Evolutionary conservation across 2,113 vertebrate species (phyloP).

Genomic region (Nannobrachium achirus): DNA sequence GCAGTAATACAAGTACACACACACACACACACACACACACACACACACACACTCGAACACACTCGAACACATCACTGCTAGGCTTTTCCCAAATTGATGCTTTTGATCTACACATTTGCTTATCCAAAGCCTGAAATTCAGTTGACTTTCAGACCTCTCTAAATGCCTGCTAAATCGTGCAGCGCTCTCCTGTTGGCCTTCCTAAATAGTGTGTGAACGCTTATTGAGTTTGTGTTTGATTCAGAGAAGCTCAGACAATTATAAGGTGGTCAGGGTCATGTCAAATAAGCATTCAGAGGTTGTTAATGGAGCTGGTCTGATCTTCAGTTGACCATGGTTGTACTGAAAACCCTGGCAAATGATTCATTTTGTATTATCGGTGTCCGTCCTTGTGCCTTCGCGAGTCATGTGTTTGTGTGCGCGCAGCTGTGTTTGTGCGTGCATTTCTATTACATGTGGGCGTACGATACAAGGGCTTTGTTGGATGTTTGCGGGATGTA

Average conservation of each 20-base stretch:
- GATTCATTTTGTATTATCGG: conserved; percentile 45
- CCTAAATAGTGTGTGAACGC: conserved; percentile 27
- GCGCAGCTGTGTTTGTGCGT: not conserved
- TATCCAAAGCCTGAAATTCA: conserved; percentile 15
- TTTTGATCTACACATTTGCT: not conserved
- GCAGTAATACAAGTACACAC: too few species aligned
- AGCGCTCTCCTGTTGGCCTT: conserved; percentile 17
- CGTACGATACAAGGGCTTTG: too few species aligned
- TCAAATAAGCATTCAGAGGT: conserved; percentile 29
- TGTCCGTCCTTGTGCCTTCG: conserved; percentile 5
- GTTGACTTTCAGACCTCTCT: conserved; percentile 38
- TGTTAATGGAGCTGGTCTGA: conserved; percentile 43
- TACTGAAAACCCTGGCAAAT: conserved; percentile 57
- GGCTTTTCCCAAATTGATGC: not conserved
- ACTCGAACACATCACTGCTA: not conserved
- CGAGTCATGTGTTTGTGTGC: not conserved
- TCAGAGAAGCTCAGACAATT: conserved; percentile 37
- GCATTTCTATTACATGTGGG: not conserved
- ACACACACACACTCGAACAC: not conserved
- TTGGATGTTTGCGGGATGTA: too few species aligned
- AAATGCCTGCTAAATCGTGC: conserved; percentile 14
- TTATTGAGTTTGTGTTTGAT: conserved; percentile 26
- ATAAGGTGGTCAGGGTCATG: conserved; percentile 3
- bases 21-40: too few species aligned
- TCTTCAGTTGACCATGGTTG: conserved; percentile 57